Conservation (phyloP, 2,888 invertebrate species). For the Acrobasis repandana region DNA sequence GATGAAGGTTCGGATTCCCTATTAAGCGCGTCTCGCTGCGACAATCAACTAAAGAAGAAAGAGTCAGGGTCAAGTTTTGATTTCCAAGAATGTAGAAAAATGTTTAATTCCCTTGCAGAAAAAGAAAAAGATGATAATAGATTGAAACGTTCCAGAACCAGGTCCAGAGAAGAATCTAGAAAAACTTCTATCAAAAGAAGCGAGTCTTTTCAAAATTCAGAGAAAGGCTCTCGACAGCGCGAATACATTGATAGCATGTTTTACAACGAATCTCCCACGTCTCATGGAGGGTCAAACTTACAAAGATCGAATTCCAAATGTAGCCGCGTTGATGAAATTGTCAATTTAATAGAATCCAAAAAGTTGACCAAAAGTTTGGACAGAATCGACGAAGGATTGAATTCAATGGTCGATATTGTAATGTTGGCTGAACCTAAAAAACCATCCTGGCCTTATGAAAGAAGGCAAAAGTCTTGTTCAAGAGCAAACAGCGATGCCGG, state of each 20-base stretch:
- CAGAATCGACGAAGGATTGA: conserved; percentile 88
- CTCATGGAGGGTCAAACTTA: conserved; percentile 44
- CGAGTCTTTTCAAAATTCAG: conserved; percentile 76
- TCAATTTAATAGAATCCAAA: conserved; percentile 83
- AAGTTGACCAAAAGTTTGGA: conserved; percentile 90
- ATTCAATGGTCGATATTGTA: conserved; percentile 88
- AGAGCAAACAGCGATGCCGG: conserved; percentile 68
- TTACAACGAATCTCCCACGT: conserved; percentile 75
- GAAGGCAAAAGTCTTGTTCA: conserved; percentile 68
- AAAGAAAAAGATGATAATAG: conserved; percentile 66
- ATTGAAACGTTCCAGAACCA: conserved; percentile 61
- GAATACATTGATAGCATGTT: conserved; percentile 84
- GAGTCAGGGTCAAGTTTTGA: conserved; percentile 65
- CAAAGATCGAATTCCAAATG: conserved; percentile 66
- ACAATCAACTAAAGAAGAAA: conserved; percentile 64
- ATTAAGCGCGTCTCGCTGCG: conserved; percentile 84
- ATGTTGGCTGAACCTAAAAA: conserved; percentile 82
- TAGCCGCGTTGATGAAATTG: conserved; percentile 74
- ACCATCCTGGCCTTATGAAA: conserved; percentile 67
- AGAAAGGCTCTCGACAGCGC: conserved; percentile 70
- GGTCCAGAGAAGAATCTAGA: conserved; percentile 65
- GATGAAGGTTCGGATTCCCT: conserved; percentile 88
- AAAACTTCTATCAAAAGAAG: conserved; percentile 70
- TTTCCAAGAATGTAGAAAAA: conserved; percentile 80
- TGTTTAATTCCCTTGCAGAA: conserved; percentile 83